A percentile compares a stretch with the other conserved stretches of the same genome.
These are phyloP conservation scores for Camponotus floridanus DNA, from an alignment of 1,140 invertebrate genomes.

Conservation along the genomic window DNA sequence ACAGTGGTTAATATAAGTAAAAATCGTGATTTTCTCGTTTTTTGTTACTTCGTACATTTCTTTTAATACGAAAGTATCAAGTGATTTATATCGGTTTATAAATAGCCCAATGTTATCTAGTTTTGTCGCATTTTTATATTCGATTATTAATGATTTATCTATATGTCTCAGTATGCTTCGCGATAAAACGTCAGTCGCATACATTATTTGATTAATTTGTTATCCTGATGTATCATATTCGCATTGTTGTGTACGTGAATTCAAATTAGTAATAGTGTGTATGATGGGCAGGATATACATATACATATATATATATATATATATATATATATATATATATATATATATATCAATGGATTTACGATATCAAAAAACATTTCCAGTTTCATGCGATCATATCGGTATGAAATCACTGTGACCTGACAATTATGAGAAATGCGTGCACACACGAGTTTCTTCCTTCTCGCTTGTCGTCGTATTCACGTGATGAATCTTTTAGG, in stretches of 20 bases:
- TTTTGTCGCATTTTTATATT: not conserved
- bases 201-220: conserved; percentile 29
- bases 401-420: conserved; percentile 48
- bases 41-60: not conserved
- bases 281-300: conserved; percentile 15
- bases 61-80: conserved; percentile 15
- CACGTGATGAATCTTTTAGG: conserved; percentile 61
- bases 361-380: conserved; percentile 37
- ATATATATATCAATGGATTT: conserved; percentile 34
- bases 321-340: too few relatives aligned
- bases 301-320: too few relatives aligned
- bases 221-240: conserved; percentile 27
- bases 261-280: conserved; percentile 24
- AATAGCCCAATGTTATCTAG: not conserved
- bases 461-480: conserved; percentile 46
- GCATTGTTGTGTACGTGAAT: conserved; percentile 32
- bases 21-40: conserved; percentile 5
- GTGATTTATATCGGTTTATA: not conserved
- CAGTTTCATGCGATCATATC: conserved; percentile 47
- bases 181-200: not conserved
- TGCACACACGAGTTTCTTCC: conserved; percentile 60
- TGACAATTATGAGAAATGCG: conserved; percentile 54
- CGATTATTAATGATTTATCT: conserved; percentile 1
- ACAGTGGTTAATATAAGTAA: not conserved
- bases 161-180: not conserved